Conservation (phyloP, 2,797 vertebrate genomes). For the Menidia menidia region DNA sequence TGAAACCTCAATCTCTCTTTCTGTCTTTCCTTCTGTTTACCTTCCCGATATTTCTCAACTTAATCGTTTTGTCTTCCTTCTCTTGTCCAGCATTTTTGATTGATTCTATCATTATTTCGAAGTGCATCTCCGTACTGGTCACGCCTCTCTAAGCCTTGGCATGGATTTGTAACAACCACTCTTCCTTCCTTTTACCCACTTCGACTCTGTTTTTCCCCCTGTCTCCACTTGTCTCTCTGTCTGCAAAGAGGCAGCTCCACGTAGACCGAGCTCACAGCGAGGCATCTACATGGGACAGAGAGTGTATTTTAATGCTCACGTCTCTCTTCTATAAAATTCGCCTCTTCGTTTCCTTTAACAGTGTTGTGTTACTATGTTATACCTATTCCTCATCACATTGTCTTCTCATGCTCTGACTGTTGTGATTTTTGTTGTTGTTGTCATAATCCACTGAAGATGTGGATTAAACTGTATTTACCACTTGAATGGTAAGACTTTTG, state of each 20-base stretch:
- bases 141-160: slow-evolving; percentile 48
- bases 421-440: slow-evolving; percentile 28
- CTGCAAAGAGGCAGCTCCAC: slow-evolving; percentile 46
- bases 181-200: slow-evolving; percentile 41
- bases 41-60: slow-evolving; percentile 33
- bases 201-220: slow-evolving; percentile 57
- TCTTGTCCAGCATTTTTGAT: slow-evolving; percentile 58
- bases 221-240: slow-evolving; percentile 49
- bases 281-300: slow-evolving; percentile 31
- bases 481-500: not conserved
- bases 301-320: slow-evolving; percentile 35
- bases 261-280: slow-evolving; percentile 33
- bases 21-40: slow-evolving; percentile 38
- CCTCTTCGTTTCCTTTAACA: slow-evolving; percentile 27
- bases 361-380: slow-evolving; percentile 7
- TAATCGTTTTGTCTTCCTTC: slow-evolving; percentile 51
- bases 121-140: slow-evolving; percentile 44
- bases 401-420: slow-evolving; percentile 41
- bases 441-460: slow-evolving; percentile 16
- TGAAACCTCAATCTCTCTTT: slow-evolving; percentile 28
- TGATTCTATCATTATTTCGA: slow-evolving; percentile 36
- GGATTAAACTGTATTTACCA: slow-evolving; percentile 20
- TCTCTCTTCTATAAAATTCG: slow-evolving; percentile 44
- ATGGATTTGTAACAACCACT: slow-evolving; percentile 53
- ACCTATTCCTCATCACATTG: slow-evolving; percentile 29